Conservation (phyloP, 2,888 invertebrate genomes). For the Acrocyrtus sp. region DNA sequence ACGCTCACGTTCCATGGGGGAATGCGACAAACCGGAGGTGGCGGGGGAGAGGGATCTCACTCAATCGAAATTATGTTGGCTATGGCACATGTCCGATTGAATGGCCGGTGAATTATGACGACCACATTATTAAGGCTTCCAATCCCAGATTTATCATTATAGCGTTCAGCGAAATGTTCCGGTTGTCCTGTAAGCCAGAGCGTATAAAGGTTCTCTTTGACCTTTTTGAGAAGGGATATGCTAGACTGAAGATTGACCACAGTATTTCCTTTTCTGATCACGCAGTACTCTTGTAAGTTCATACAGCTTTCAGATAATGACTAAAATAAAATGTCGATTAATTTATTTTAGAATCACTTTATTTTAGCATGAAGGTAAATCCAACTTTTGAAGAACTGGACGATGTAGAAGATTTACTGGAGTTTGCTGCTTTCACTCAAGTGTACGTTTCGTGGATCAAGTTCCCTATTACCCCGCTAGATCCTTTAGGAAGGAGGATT, state of each 20-base stretch:
- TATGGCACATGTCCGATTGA: background rate
- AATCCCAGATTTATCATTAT: background rate
- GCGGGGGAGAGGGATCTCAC: background rate
- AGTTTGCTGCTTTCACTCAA: slow-evolving; percentile 4
- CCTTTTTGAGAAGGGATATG: background rate
- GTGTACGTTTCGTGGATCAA: slow-evolving; percentile 11
- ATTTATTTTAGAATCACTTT: no score
- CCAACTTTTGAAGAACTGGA: background rate
- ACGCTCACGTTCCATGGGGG: background rate
- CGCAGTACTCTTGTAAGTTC: background rate
- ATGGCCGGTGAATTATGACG: background rate
- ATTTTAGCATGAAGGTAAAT: background rate
- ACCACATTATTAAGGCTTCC: background rate
- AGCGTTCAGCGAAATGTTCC: background rate
- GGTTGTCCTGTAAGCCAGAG: background rate
- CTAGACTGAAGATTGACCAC: background rate
- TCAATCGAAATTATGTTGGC: background rate
- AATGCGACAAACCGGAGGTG: background rate
- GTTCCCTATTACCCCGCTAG: slow-evolving; percentile 1
- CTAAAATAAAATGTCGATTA: background rate
- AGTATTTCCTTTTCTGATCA: background rate
- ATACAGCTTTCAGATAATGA: background rate
- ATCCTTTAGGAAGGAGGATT: background rate
- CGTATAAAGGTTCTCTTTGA: background rate
- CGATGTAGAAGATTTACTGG: background rate